phyloP scores from a whole-genome alignment of 2,888 invertebrate species.

The Nomada goodeniana region DNA sequence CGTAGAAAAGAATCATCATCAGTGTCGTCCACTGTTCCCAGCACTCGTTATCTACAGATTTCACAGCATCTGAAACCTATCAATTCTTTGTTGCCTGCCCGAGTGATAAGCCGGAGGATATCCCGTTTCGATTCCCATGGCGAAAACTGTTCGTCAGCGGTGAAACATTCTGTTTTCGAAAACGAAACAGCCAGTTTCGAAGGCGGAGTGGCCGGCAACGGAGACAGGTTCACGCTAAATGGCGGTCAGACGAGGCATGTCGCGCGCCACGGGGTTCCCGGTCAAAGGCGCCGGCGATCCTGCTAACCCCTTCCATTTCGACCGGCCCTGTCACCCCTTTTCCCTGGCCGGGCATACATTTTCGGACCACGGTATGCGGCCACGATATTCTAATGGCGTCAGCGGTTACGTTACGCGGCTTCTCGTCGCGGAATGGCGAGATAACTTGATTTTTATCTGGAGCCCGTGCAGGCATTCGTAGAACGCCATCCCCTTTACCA shows the following conservation, averaged over 20 bases:
- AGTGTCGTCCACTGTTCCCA: not conserved
- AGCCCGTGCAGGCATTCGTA: conserved; percentile 51
- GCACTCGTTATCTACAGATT: not conserved
- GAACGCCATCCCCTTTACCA: conserved; percentile 25
- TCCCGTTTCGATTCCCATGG: conserved; percentile 3
- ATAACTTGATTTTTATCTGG: conserved; percentile 63
- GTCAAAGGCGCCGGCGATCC: conserved; percentile 81
- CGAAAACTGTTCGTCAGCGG: conserved; percentile 31
- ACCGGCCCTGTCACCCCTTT: conserved; percentile 56
- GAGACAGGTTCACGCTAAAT: conserved; percentile 83
- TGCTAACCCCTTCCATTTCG: conserved; percentile 57
- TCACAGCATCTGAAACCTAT: not conserved
- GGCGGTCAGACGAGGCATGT: conserved; percentile 82
- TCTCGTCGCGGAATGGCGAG: conserved; percentile 39
- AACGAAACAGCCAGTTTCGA: conserved; percentile 72
- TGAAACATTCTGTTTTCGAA: conserved; percentile 73
- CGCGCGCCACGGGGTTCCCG: conserved; percentile 81
- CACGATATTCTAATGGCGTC: conserved; percentile 79
- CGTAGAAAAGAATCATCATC: not conserved
- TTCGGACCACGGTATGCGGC: conserved; percentile 57
- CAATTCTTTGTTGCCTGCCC: not conserved
- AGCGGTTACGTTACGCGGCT: conserved; percentile 71
- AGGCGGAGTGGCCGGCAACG: conserved; percentile 57
- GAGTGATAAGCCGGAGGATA: too few species aligned
- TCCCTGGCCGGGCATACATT: conserved; percentile 56